These are phyloP conservation scores for Tylochromis polylepis DNA, from an alignment of 2,113 vertebrate species.

Conservation along the genomic window DNA sequence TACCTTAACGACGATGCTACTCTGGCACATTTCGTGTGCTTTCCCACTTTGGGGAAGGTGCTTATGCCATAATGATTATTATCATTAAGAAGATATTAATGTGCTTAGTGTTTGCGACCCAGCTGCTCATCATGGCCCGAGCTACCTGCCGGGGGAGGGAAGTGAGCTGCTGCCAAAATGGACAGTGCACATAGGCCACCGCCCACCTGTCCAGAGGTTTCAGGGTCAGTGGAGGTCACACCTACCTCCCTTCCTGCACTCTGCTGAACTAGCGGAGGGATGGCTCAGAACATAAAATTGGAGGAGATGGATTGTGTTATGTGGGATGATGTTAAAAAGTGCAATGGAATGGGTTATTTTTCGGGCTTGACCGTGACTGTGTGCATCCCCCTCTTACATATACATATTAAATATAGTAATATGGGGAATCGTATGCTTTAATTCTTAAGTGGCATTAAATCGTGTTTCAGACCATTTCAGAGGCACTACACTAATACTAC, in stretches of 20 bases:
- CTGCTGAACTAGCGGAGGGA: conserved; percentile 46
- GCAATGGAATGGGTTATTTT: neutral
- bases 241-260: conserved; percentile 60
- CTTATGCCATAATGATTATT: conserved; percentile 99
- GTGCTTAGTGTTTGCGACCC: conserved; percentile 98
- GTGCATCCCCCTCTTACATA: conserved; percentile 27
- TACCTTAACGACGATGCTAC: conserved; percentile 80
- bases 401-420: conserved; percentile 53
- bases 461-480: conserved; percentile 7
- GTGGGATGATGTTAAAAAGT: neutral
- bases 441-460: conserved; percentile 50
- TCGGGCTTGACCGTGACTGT: neutral
- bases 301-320: conserved; percentile 42
- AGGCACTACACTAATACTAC: neutral
- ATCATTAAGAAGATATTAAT: conserved; percentile 99
- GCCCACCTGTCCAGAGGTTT: conserved; percentile 81
- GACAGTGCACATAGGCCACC: conserved; percentile 73
- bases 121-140: conserved; percentile 98
- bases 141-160: conserved; percentile 87
- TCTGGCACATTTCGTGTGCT: conserved; percentile 78
- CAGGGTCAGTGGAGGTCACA: conserved; percentile 86
- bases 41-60: conserved; percentile 97
- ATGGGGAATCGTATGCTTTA: conserved; percentile 31
- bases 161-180: conserved; percentile 87
- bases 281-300: conserved; percentile 31